Base-by-base conservation (phyloP, 2,888 invertebrate genomes). In the Megastigmus dorsalis region DNA sequence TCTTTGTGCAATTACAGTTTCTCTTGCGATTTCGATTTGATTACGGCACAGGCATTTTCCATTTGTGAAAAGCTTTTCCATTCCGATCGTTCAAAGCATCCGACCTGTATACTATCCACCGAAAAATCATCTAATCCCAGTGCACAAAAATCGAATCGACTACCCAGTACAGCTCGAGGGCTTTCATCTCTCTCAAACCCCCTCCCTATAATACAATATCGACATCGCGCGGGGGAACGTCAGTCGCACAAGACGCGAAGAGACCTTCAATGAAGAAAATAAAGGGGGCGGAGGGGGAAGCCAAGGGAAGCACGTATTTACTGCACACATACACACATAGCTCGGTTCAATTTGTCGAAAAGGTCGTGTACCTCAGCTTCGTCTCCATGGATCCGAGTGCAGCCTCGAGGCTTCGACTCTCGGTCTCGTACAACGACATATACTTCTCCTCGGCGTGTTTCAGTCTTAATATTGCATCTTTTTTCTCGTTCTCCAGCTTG, bases 341-440 rank as follows among this genome's bases (percentile, higher is more conserved):
- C 4, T 6, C 7, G 9, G 5, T 36, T 48, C 33, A n/a, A n/a
- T n/a, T n/a, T n/a, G n/a, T n/a, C n/a, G n/a, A n/a, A n/a, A n/a
- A n/a, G n/a, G n/a, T n/a, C n/a, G n/a, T n/a, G 18, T 23, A 77
- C 77, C 70, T 75, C 7, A 77, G 52, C 30, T 59, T 75, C 30
- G 73, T 62, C 52, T 77, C 73, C 30, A 75, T 55, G 9, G 6
- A 13, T 9, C 38, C 54, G 7, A 77, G 54, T n/a, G 36, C 43
- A 20, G 23, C 59, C 28, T 75, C 77, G 52, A 75, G 55, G 43
- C 36, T 23, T 26, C 28, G 50, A 1, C 69, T 63, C 33, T 78
- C 76, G 9, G 18, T 57, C 59, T 71, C 65, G 10, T 76, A 76
- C 9, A n/a, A n/a, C n/a, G 63, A 30, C 15, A 66, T 23, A 66